phyloP scores from a whole-genome alignment of 2,113 vertebrate genomes.

The Pseudolaguvia tuberculata region DNA sequence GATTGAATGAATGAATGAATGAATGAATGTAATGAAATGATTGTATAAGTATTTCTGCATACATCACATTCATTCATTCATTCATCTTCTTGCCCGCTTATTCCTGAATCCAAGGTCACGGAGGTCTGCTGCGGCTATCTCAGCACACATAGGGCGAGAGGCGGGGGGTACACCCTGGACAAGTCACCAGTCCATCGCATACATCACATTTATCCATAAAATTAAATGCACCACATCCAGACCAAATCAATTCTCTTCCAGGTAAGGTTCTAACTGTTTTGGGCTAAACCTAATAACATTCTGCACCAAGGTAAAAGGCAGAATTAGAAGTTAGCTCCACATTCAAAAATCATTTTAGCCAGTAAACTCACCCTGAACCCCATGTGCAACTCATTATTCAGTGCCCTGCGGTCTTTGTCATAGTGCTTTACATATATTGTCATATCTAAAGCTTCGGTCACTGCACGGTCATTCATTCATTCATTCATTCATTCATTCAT shows the following conservation, averaged over 20 bases:
- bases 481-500: too few relatives aligned
- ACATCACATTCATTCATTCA: too few relatives aligned
- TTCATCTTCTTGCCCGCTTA: too few relatives aligned
- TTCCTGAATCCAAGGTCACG: too few relatives aligned
- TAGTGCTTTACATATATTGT: background rate
- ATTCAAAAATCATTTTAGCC: conserved; percentile 1
- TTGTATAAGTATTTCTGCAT: too few relatives aligned
- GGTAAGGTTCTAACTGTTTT: background rate
- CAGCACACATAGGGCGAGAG: too few relatives aligned
- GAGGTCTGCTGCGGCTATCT: too few relatives aligned
- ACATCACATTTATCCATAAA: background rate
- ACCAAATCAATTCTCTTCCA: background rate
- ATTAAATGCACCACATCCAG: background rate
- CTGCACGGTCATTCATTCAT: too few relatives aligned
- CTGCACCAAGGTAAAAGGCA: background rate
- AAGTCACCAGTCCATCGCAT: too few relatives aligned
- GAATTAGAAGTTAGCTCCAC: background rate
- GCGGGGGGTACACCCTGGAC: too few relatives aligned
- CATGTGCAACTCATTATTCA: background rate
- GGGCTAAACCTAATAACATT: background rate
- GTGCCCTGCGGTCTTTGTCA: background rate
- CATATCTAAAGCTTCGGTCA: background rate
- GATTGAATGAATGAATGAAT: too few relatives aligned
- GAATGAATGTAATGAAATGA: too few relatives aligned
- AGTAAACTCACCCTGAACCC: background rate